A percentile compares a stretch with the other conserved stretches of the same genome.
phyloP scores from a whole-genome alignment of 1,140 invertebrate genomes.

The Galleria mellonella region DNA sequence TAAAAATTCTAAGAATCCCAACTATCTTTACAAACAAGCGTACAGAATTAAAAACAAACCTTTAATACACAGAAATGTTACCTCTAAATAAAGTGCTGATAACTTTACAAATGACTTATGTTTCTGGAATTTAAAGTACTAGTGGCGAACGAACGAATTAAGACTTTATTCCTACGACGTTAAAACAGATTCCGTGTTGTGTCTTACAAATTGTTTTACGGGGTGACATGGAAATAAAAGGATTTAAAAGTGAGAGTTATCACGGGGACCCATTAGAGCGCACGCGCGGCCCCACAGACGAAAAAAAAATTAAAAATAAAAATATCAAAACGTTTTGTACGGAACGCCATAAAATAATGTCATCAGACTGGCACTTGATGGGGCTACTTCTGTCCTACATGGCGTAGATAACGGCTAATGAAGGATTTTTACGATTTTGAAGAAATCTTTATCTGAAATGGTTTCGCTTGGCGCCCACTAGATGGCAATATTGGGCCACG shows the following conservation, averaged over 20 bases:
- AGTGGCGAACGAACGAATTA: conserved; percentile 9
- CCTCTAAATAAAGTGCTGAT: conserved; percentile 70
- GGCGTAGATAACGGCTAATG: conserved; percentile 17
- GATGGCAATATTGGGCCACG: too few relatives aligned
- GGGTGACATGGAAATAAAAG: conserved; percentile 63
- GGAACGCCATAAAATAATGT: conserved; percentile 39
- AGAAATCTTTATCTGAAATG: background rate
- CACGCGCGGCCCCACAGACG: conserved; percentile 61
- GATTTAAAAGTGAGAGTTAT: conserved; percentile 71
- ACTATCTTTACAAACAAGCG: conserved; percentile 36
- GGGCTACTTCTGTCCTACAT: conserved; percentile 43
- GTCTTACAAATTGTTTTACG: conserved; percentile 15
- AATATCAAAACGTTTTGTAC: conserved; percentile 20
- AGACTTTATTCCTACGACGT: conserved; percentile 1
- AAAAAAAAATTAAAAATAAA: conserved; percentile 37
- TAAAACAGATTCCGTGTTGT: conserved; percentile 21
- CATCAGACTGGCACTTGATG: conserved; percentile 18
- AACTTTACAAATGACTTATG: conserved; percentile 69
- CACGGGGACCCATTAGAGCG: conserved; percentile 64
- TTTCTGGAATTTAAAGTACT: conserved; percentile 58
- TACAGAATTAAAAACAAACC: conserved; percentile 44
- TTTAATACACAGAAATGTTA: conserved; percentile 51
- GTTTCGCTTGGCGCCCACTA: too few relatives aligned
- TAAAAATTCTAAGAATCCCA: conserved; percentile 28
- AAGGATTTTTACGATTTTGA: conserved; percentile 5